phyloP scores from a whole-genome alignment of 1,140 invertebrate species.

The Aphelinus atriplicis region DNA sequence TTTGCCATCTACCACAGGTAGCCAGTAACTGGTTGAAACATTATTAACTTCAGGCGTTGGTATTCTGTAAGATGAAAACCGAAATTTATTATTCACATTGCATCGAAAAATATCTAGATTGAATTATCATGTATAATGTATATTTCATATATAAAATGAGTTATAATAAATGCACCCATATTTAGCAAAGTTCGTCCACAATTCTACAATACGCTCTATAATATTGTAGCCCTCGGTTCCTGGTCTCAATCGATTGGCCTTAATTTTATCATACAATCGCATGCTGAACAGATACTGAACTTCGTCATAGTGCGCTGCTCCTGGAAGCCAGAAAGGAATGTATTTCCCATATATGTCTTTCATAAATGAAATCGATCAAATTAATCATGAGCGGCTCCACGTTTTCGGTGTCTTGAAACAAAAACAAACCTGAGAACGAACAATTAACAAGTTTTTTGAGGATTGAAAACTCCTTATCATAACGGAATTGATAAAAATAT shows the following conservation, averaged over 20 bases:
- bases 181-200: conserved; percentile 59
- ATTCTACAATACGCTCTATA: conserved; percentile 47
- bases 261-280: conserved; percentile 15
- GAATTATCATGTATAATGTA: too few relatives aligned
- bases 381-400: not conserved
- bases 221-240: conserved; percentile 36
- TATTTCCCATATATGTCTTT: too few relatives aligned
- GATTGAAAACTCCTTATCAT: conserved; percentile 41
- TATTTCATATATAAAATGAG: too few relatives aligned
- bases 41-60: conserved; percentile 53
- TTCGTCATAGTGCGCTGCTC: conserved; percentile 52
- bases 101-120: too few relatives aligned
- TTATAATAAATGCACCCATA: conserved; percentile 42
- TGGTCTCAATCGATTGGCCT: not conserved
- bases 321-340: conserved; percentile 33
- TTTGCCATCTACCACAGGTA: conserved; percentile 46
- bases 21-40: conserved; percentile 53
- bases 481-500: conserved; percentile 67
- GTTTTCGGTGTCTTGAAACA: not conserved
- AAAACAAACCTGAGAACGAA: not conserved
- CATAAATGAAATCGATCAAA: too few relatives aligned
- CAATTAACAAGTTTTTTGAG: conserved; percentile 9
- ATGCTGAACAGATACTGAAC: conserved; percentile 48
- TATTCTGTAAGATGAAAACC: conserved; percentile 45
- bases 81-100: too few relatives aligned